Conservation (phyloP, 2,888 invertebrate species). For the Euproctis similis region DNA sequence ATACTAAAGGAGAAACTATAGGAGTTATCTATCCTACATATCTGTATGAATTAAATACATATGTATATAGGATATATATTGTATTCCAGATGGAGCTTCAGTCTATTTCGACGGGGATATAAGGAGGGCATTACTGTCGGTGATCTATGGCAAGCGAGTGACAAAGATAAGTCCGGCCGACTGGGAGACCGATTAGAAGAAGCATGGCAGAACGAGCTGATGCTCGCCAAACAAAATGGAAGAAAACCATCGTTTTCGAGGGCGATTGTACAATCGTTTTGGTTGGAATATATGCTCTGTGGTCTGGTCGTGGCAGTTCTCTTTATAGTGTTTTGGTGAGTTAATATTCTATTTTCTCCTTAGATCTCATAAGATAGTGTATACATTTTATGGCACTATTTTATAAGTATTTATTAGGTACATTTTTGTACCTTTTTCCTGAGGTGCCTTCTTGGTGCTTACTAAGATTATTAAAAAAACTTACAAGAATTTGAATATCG, state of each 20-base stretch:
- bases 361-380: no score
- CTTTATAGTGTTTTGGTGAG: conserved; percentile 76
- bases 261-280: conserved; percentile 78
- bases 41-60: no score
- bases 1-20: no score
- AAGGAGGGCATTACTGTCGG: conserved; percentile 78
- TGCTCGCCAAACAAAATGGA: conserved; percentile 58
- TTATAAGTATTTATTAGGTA: no score
- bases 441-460: no score
- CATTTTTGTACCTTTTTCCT: no score
- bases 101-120: conserved; percentile 78
- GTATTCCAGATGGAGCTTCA: conserved; percentile 79
- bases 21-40: no score
- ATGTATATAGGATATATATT: conserved; percentile 2
- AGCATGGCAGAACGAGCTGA: conserved; percentile 79
- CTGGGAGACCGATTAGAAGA: conserved; percentile 80
- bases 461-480: no score
- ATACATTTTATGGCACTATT: no score
- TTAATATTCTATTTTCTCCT: conserved; percentile 3
- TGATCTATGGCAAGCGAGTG: conserved; percentile 79
- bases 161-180: conserved; percentile 78
- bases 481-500: no score
- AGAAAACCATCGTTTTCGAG: conserved; percentile 75
- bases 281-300: conserved; percentile 75
- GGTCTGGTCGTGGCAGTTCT: conserved; percentile 76